Base-by-base conservation (phyloP, 2,797 vertebrate genomes). In the Dromococcyx pavoninus region DNA sequence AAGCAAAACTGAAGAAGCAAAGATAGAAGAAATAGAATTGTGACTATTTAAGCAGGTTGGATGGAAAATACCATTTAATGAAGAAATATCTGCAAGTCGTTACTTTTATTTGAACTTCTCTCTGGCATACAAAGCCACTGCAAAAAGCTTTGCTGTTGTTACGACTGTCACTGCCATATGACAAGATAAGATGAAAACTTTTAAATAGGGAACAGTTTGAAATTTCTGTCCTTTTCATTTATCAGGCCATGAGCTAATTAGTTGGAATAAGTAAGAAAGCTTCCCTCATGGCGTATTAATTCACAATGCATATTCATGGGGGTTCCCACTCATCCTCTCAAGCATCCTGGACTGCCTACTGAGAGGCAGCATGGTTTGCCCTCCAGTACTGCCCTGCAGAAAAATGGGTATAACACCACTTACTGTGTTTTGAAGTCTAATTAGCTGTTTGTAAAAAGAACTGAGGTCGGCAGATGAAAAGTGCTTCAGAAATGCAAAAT, bases 341-440 rank as follows among this genome's bases (percentile, higher is more conserved):
- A 89, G 94, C 84, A 96, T 93, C 64, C 71, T 66, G 81, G 80
- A 71, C 86, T 82, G 74, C 94, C 90, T 92, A 76, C 92, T 92
- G 96, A 89, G 95, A 96, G 94, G 64, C 93, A 95, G 88, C 86
- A 91, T 74, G 74, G 64, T 92, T 93, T 97, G 76, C 86, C 79
- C 93, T 96, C 76, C 60, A 95, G 92, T 46, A 67, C 30, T 86
- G 88, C 83, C 89, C 91, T 94, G 91, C 33, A 90, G 93, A 85
- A 94, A 96, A 92, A 91, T 91, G 85, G 87, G 71, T 93, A 94
- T 91, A 94, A 89, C 83, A 95, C 83, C 92, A 93, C 94, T 96
- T 95, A 97, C 88, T 92, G 93, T 96, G 94, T 96, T 97, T 94
- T 96, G 92, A 96, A 94, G 95, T 82, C 88, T 96, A 94, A 96